Evolutionary conservation across 2,797 vertebrate species (phyloP).

Genomic region (Lutra lutra): DNA sequence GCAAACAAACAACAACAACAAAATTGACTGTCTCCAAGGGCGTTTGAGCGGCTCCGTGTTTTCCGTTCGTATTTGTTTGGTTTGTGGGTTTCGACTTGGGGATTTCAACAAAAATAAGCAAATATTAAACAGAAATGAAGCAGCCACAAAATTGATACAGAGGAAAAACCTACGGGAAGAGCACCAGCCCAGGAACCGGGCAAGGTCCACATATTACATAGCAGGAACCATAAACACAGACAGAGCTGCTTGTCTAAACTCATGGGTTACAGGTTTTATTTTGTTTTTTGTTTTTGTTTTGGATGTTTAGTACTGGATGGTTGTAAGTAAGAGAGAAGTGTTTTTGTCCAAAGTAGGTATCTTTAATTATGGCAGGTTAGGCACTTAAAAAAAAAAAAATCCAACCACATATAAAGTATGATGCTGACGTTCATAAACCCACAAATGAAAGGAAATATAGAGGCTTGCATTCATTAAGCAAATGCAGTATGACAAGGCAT

Average conservation of each 20-base stretch:
- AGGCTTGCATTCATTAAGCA: conserved; percentile 70
- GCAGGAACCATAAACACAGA: conserved; percentile 49
- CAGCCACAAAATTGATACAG: conserved; percentile 75
- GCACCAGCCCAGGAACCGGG: conserved; percentile 69
- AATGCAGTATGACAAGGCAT: conserved; percentile 62
- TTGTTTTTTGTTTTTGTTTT: not conserved
- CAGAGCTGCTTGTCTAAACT: conserved; percentile 33
- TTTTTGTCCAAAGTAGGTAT: conserved; percentile 52
- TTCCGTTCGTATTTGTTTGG: conserved; percentile 86
- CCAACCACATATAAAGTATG: conserved; percentile 59
- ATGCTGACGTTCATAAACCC: conserved; percentile 59
- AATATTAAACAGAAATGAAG: conserved; percentile 85
- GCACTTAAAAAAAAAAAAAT: conserved; percentile 37
- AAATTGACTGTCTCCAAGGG: conserved; percentile 95
- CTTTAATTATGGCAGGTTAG: conserved; percentile 65
- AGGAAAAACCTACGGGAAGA: conserved; percentile 72
- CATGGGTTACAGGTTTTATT: not conserved
- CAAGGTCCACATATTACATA: conserved; percentile 60
- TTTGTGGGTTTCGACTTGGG: conserved; percentile 84
- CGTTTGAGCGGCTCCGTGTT: conserved; percentile 86
- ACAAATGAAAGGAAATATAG: conserved; percentile 72
- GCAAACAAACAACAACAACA: conserved; percentile 89
- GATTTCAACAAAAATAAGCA: conserved; percentile 87
- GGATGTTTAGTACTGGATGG: not conserved
- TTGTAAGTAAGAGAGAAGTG: conserved; percentile 52